phyloP scores from a whole-genome alignment of 2,797 vertebrate genomes.

The Chromis chromis region DNA sequence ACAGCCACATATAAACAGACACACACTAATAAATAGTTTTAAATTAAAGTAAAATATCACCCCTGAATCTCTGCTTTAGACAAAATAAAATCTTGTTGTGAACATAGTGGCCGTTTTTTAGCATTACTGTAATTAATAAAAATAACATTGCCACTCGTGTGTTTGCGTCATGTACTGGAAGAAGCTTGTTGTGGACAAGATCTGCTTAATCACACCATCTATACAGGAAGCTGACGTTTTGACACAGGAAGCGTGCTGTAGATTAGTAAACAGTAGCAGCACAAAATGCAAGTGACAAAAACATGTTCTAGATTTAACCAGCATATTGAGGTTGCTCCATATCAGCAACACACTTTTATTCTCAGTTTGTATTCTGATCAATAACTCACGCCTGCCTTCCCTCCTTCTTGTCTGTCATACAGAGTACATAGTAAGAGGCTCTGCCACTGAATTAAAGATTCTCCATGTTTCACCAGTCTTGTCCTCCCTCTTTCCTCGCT shows the following conservation, averaged over 20 bases:
- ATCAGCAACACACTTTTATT: neutral
- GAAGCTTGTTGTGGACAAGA: neutral
- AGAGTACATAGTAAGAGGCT: neutral
- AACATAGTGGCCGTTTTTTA: neutral
- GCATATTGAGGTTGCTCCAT: neutral
- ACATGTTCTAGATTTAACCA: neutral
- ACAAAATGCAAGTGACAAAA: slow-evolving; percentile 8
- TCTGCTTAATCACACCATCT: neutral
- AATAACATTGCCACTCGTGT: no score
- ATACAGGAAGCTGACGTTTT: slow-evolving; percentile 39
- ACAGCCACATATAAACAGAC: neutral
- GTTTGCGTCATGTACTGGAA: neutral
- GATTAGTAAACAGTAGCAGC: neutral
- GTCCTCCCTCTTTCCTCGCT: neutral
- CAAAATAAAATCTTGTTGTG: no score
- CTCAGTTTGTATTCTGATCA: neutral
- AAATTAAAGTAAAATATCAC: neutral
- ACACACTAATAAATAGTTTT: neutral
- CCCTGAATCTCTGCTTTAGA: neutral
- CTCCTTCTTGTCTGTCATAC: neutral
- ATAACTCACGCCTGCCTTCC: neutral
- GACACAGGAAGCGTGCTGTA: slow-evolving; percentile 20
- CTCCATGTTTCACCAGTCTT: neutral
- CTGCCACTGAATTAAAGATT: neutral
- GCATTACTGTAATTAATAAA: neutral